Evolutionary conservation across 2,797 vertebrate genomes (phyloP).

Genomic region (Mionectes olivaceus): DNA sequence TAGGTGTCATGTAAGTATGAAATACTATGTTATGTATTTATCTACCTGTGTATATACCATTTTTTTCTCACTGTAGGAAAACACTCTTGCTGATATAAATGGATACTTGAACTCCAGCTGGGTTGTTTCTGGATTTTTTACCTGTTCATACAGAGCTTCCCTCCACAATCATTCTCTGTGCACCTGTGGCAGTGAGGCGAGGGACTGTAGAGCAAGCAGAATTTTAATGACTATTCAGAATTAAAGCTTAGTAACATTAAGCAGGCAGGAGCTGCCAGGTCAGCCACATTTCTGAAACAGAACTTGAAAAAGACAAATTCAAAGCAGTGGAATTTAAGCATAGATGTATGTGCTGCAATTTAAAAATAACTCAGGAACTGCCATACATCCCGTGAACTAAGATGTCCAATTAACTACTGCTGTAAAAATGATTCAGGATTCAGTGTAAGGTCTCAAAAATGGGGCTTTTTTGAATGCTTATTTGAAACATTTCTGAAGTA

Average conservation of each 20-base stretch:
- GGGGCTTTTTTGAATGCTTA: fast-evolving
- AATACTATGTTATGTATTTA: background rate
- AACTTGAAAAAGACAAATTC: conserved; percentile 59
- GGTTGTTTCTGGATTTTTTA: background rate
- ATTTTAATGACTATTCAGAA: conserved; percentile 65
- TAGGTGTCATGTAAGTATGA: background rate
- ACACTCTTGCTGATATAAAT: background rate
- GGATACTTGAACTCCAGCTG: background rate
- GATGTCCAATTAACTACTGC: conserved; percentile 20
- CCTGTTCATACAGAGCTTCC: background rate
- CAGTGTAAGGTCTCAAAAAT: background rate
- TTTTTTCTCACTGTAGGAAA: background rate
- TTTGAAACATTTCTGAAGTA: background rate
- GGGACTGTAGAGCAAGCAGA: conserved; percentile 21
- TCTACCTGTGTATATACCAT: background rate
- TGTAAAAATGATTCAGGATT: background rate
- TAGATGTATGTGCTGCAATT: conserved; percentile 10
- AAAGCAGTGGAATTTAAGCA: conserved; percentile 51
- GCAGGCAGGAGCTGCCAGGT: conserved; percentile 52
- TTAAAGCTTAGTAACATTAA: conserved; percentile 57
- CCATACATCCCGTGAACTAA: background rate
- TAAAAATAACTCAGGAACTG: conserved; percentile 14
- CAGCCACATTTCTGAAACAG: conserved; percentile 46
- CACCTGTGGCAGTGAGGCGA: conserved; percentile 11
- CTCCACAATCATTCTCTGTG: background rate